Base-by-base conservation (phyloP, 2,797 vertebrate genomes). In the Typhlichthys subterraneus region DNA sequence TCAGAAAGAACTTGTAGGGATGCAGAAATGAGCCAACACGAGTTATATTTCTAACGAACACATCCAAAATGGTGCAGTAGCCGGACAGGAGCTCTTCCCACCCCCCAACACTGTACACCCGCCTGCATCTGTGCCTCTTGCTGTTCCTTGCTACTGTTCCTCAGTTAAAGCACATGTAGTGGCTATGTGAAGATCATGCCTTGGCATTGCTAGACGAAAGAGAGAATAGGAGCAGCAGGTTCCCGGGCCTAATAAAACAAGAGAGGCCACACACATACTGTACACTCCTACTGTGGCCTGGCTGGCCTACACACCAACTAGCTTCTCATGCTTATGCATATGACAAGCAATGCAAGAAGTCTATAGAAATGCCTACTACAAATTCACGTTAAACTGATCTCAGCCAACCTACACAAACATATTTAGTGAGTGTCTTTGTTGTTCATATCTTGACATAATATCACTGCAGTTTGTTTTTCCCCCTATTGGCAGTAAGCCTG, bases 261-360 rank as follows among this genome's bases (percentile, higher is more conserved):
- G 48, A 48, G 60, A 57, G 75, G 50, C 70, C 77, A 76, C 75
- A 82, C 71, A 58, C 75, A 60, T 5, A 29, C 14, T 63, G 59
- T 7, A 29, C 14, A 59, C 17, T 57, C 3, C 54, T 33, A 42
- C 66, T 60, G 54, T n/a, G 23, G 57, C 50, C 61, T 59, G 62
- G 17, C 56, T 3, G 2, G 55, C 23, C 23, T 29, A 29, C 47
- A 45, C n/a, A 50, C 19, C 15, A 2, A 57, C 63, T n/a, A 31
- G 49, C 59, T 63, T 80, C 14, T 31, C 14, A 65, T 33, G 12
- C 45, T 29, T 7, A 42, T 12, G 29, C 46, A 38, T 15, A 45
- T 42, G 65, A 29, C 38, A 51, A n/a, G 50, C 53, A 38, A 70
- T n/a, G 33, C 54, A 55, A 53, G 50, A 4, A 4, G 12, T 14